Conservation (phyloP, 2,888 invertebrate genomes). For the Lacanobia oleracea region DNA sequence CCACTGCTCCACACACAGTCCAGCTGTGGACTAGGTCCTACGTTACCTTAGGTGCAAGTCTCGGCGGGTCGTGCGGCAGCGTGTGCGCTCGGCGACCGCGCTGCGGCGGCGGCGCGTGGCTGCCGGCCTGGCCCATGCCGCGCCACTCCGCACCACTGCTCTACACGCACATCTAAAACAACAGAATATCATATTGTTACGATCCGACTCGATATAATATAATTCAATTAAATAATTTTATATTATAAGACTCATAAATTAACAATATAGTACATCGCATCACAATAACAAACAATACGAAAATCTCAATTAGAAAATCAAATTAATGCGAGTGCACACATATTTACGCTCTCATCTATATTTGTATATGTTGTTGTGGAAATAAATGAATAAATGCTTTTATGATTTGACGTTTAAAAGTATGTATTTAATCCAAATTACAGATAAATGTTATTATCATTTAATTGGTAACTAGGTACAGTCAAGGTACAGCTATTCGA, state of each 20-base stretch:
- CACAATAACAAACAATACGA: too few species aligned
- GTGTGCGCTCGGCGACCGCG: slow-evolving; percentile 82
- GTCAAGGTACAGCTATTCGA: too few species aligned
- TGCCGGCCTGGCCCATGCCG: slow-evolving; percentile 88
- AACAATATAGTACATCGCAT: too few species aligned
- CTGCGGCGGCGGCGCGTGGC: slow-evolving; percentile 80
- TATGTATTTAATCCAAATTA: background rate
- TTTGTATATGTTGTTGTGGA: too few species aligned
- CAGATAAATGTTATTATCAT: too few species aligned
- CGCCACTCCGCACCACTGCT: slow-evolving; percentile 56
- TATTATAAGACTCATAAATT: too few species aligned
- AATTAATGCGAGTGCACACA: too few species aligned
- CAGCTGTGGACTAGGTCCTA: background rate
- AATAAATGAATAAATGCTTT: too few species aligned
- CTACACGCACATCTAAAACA: slow-evolving; percentile 77
- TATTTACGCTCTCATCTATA: too few species aligned
- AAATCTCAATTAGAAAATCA: too few species aligned
- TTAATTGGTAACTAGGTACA: too few species aligned
- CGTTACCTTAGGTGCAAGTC: slow-evolving; percentile 85
- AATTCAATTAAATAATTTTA: background rate
- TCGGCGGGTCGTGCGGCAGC: slow-evolving; percentile 85
- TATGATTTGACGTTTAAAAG: background rate
- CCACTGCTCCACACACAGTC: slow-evolving; percentile 43
- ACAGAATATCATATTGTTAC: background rate
- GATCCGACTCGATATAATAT: background rate